phyloP scores from a whole-genome alignment of 2,888 invertebrate genomes.

The Geotrupes spiniger region DNA sequence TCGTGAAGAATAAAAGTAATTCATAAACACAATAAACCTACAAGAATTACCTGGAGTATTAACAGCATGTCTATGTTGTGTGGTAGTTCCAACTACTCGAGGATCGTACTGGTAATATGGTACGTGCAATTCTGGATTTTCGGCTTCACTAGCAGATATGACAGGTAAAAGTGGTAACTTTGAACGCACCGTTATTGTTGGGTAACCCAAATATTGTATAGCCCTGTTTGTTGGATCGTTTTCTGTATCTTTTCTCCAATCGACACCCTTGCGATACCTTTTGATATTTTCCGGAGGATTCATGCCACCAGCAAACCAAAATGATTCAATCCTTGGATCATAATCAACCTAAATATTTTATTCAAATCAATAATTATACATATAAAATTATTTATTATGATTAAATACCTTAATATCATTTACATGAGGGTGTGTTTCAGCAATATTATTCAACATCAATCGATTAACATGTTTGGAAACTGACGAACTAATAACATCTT shows the following conservation, averaged over 20 bases:
- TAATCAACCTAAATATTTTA: constrained; percentile 66
- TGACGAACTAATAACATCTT: constrained; percentile 53
- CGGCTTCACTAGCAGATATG: constrained; percentile 56
- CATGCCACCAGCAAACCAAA: constrained; percentile 80
- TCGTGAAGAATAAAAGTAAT: too few species aligned
- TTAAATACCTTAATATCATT: constrained; percentile 58
- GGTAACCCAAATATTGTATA: constrained; percentile 69
- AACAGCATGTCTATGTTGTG: constrained; percentile 61
- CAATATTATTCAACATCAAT: constrained; percentile 60
- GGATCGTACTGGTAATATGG: constrained; percentile 63
- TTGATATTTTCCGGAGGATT: constrained; percentile 53
- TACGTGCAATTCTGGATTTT: constrained; percentile 57
- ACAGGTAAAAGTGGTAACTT: constrained; percentile 66
- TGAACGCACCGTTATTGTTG: constrained; percentile 69
- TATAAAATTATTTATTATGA: neutral
- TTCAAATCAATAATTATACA: constrained; percentile 1
- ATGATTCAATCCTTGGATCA: constrained; percentile 78
- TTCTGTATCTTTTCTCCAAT: constrained; percentile 49
- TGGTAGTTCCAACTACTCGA: constrained; percentile 57
- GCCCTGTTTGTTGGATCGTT: constrained; percentile 61
- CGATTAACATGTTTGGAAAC: constrained; percentile 70
- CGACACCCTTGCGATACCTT: constrained; percentile 40
- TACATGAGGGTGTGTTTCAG: constrained; percentile 61
- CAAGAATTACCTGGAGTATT: constrained; percentile 75
- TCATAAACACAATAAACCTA: constrained; percentile 12